Conservation (phyloP, 1,140 invertebrate genomes). For the Reticulitermes speratus region DNA sequence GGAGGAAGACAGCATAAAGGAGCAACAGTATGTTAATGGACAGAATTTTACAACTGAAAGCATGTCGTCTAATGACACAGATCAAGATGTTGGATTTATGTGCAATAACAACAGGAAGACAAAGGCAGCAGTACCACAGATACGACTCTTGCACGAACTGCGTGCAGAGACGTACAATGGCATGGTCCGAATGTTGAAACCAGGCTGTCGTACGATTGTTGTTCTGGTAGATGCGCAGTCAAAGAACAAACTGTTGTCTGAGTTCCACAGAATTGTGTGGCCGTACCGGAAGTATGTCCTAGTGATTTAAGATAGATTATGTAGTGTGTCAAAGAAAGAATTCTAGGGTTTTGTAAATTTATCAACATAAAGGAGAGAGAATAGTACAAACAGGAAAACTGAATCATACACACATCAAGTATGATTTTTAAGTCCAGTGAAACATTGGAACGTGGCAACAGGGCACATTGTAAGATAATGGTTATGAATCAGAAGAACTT, state of each 20-base stretch:
- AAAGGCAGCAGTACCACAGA: neutral
- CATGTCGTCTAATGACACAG: neutral
- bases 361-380: too few relatives aligned
- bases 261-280: constrained; percentile 92
- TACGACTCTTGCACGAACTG: constrained; percentile 78
- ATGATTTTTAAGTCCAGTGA: too few relatives aligned
- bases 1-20: constrained; percentile 76
- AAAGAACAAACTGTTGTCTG: constrained; percentile 79
- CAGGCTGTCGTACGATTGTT: constrained; percentile 91
- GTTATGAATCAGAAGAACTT: too few relatives aligned
- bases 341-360: too few relatives aligned
- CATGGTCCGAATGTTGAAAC: constrained; percentile 87
- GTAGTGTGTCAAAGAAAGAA: too few relatives aligned
- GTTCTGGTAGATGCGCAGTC: constrained; percentile 86
- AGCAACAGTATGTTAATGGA: constrained; percentile 37
- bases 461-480: too few relatives aligned
- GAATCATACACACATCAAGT: too few relatives aligned
- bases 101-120: constrained; percentile 6
- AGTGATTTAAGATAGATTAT: neutral
- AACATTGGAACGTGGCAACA: too few relatives aligned
- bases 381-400: too few relatives aligned
- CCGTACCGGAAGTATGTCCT: constrained; percentile 84
- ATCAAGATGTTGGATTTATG: neutral
- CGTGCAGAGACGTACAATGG: constrained; percentile 94
- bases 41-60: neutral